These are phyloP conservation scores for Trypoxylon attenuatum DNA, from an alignment of 2,888 invertebrate species.

Conservation along the genomic window DNA sequence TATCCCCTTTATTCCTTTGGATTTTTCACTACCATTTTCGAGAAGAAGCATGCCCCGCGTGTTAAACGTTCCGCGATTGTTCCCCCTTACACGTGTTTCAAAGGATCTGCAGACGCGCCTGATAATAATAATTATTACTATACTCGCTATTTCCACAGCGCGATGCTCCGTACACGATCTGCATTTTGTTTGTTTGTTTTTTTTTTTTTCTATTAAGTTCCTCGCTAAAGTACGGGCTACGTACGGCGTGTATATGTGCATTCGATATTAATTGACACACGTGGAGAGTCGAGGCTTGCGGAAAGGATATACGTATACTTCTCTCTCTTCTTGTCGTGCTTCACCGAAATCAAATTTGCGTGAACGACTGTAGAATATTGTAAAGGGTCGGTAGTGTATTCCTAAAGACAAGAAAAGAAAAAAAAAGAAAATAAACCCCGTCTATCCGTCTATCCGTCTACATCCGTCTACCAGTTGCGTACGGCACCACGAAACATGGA, in stretches of 20 bases:
- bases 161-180: too few species aligned
- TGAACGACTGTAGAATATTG: constrained; percentile 40
- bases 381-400: constrained; percentile 20
- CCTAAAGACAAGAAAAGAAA: constrained; percentile 39
- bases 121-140: too few species aligned
- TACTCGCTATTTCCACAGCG: too few species aligned
- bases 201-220: background rate
- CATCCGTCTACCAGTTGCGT: constrained; percentile 3
- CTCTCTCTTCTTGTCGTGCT: constrained; percentile 31
- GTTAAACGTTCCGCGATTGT: too few species aligned
- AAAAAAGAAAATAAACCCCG: too few species aligned
- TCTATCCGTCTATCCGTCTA: constrained; percentile 9
- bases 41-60: too few species aligned
- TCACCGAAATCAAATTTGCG: constrained; percentile 29
- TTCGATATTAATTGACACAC: background rate
- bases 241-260: background rate
- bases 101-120: too few species aligned
- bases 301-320: background rate
- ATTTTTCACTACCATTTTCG: too few species aligned
- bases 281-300: background rate
- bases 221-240: background rate
- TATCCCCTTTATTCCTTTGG: too few species aligned
- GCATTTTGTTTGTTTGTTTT: too few species aligned
- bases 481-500: constrained; percentile 15
- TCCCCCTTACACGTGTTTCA: too few species aligned